These are phyloP conservation scores for Drosophila nannoptera DNA, from an alignment of 1,140 invertebrate species.

Conservation along the genomic window DNA sequence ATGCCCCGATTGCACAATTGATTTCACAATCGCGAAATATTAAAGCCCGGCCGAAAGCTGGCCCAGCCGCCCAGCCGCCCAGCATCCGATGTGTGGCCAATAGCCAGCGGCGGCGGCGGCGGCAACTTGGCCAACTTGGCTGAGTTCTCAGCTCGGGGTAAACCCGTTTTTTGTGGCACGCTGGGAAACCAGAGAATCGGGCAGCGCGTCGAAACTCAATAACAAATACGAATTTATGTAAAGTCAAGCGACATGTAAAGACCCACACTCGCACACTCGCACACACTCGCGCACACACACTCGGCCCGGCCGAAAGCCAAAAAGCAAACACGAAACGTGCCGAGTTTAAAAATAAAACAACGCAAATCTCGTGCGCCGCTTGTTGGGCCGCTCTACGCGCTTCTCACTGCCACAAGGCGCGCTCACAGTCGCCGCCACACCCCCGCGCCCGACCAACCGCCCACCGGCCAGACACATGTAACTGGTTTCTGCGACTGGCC, in stretches of 20 bases:
- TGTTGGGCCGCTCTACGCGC: slow-evolving; percentile 57
- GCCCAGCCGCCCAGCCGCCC: no score
- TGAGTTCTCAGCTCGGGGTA: slow-evolving; percentile 30
- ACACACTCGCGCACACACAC: no score
- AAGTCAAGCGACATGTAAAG: slow-evolving; percentile 51
- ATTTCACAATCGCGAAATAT: slow-evolving; percentile 17
- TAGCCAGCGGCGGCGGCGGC: background rate
- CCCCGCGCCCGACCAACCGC: background rate
- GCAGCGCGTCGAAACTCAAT: slow-evolving; percentile 40
- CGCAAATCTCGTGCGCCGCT: slow-evolving; percentile 66
- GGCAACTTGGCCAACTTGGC: background rate
- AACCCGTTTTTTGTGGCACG: slow-evolving; percentile 36
- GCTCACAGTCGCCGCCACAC: background rate
- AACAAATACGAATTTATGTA: slow-evolving; percentile 42
- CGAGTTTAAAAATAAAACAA: slow-evolving; percentile 73
- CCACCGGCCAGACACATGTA: slow-evolving; percentile 40
- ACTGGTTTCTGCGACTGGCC: slow-evolving; percentile 56
- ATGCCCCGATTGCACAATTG: slow-evolving; percentile 63
- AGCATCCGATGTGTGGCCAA: no score
- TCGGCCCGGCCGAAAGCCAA: slow-evolving; percentile 25
- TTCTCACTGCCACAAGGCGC: slow-evolving; percentile 41
- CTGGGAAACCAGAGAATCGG: slow-evolving; percentile 37
- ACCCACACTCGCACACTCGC: no score
- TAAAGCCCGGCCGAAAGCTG: no score
- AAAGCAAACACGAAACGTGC: slow-evolving; percentile 71